A percentile compares a stretch with the other conserved stretches of the same genome.
phyloP scores from a whole-genome alignment of 2,113 vertebrate species.

The Tonatia bakeri region DNA sequence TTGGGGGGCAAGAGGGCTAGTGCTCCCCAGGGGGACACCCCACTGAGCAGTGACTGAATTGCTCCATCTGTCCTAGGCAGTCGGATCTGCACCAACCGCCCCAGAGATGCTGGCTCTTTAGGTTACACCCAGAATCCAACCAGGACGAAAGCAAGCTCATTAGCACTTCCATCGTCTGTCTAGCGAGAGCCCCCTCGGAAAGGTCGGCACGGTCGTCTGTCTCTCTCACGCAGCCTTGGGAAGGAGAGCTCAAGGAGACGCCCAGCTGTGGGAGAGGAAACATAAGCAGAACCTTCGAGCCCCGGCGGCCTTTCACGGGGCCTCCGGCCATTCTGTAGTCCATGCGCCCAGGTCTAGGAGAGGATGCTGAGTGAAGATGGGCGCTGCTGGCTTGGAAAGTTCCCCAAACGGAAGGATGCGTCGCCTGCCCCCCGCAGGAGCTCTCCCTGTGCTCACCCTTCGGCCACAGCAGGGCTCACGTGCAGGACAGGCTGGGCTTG shows the following conservation, averaged over 20 bases:
- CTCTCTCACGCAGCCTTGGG: conserved; percentile 33
- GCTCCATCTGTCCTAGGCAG: conserved; percentile 52
- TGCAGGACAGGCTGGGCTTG: not conserved
- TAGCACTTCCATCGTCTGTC: conserved; percentile 70
- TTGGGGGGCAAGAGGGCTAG: not conserved
- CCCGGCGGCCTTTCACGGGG: not conserved
- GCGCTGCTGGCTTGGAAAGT: not conserved
- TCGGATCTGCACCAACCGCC: conserved; percentile 47
- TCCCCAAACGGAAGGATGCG: not conserved
- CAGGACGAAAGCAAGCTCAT: conserved; percentile 75
- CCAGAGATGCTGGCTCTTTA: conserved; percentile 33
- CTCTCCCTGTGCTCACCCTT: not conserved
- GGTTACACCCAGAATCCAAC: conserved; percentile 69
- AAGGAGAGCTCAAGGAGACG: not conserved
- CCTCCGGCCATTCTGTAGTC: not conserved
- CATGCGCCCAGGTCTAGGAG: not conserved
- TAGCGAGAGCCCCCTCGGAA: not conserved
- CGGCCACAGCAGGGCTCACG: not conserved
- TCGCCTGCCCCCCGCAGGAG: not conserved
- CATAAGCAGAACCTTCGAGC: not conserved
- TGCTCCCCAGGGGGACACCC: not conserved
- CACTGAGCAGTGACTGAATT: not conserved
- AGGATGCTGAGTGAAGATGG: not conserved
- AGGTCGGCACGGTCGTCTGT: not conserved
- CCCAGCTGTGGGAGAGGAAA: not conserved